Evolutionary conservation across 2,113 vertebrate genomes (phyloP).

Genomic region (Petromus typicus): DNA sequence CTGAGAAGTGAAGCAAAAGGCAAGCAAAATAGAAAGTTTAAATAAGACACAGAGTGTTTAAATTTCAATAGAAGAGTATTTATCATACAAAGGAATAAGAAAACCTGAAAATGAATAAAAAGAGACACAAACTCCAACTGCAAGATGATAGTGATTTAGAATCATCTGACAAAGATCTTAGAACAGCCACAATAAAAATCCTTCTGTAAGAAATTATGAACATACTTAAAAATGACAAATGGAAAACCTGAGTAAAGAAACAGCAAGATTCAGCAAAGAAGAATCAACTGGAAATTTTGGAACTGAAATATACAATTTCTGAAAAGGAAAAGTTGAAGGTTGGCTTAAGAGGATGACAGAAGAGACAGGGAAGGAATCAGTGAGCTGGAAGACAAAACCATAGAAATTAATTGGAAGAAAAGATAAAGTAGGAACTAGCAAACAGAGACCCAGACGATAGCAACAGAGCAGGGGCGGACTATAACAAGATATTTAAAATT

Average conservation of each 20-base stretch:
- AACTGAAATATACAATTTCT: background rate
- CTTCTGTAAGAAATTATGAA: background rate
- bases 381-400: background rate
- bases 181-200: background rate
- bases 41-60: background rate
- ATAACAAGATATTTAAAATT: background rate
- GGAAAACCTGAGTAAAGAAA: background rate
- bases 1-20: background rate
- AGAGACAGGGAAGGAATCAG: background rate
- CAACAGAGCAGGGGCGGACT: too few species aligned
- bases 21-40: background rate
- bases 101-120: background rate
- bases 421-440: background rate
- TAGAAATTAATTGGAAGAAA: background rate
- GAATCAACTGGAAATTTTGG: background rate
- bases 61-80: background rate
- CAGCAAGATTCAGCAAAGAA: background rate
- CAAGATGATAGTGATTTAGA: background rate
- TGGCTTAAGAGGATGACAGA: background rate
- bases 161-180: background rate
- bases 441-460: background rate
- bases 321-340: background rate
- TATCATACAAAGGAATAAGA: background rate
- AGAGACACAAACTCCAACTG: background rate
- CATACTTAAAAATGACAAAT: background rate